Evolutionary conservation across 2,113 vertebrate species (phyloP).

Genomic region (Paraplagusia blochii): DNA sequence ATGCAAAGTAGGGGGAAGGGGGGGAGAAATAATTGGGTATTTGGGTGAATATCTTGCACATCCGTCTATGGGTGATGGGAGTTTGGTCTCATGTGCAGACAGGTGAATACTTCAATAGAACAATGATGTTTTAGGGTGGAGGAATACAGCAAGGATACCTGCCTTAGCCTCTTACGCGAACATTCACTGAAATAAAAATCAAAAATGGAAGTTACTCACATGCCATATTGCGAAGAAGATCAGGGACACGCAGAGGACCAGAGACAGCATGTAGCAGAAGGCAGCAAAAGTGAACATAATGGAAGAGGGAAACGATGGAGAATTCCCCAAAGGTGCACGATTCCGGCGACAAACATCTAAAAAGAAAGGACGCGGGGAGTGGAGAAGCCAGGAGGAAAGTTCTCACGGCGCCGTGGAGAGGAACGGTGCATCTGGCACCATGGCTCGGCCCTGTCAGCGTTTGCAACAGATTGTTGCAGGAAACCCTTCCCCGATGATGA

Average conservation of each 20-base stretch:
- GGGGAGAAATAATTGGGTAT: too few species aligned
- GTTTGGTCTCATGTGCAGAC: neutral
- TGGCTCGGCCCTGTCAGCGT: conserved; percentile 41
- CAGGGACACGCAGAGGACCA: conserved; percentile 92
- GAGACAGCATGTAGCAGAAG: conserved; percentile 96
- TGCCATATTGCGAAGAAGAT: conserved; percentile 99
- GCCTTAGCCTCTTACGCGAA: neutral
- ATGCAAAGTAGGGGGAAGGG: too few species aligned
- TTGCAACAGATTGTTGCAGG: conserved; percentile 54
- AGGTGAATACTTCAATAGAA: conserved; percentile 32
- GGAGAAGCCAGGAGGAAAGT: conserved; percentile 34
- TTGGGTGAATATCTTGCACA: too few species aligned
- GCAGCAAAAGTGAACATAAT: conserved; percentile 92
- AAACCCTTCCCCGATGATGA: conserved; percentile 24
- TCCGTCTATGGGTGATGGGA: too few species aligned
- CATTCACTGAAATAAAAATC: too few species aligned
- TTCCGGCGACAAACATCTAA: conserved; percentile 50
- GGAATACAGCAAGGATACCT: neutral
- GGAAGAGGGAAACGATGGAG: conserved; percentile 49
- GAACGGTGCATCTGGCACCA: conserved; percentile 47
- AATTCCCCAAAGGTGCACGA: conserved; percentile 59
- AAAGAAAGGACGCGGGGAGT: neutral
- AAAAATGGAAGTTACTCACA: conserved; percentile 77
- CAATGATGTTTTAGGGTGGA: too few species aligned
- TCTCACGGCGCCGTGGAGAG: conserved; percentile 54